Evolutionary conservation across 2,113 vertebrate genomes (phyloP).

Genomic region (Xenus cinereus): DNA sequence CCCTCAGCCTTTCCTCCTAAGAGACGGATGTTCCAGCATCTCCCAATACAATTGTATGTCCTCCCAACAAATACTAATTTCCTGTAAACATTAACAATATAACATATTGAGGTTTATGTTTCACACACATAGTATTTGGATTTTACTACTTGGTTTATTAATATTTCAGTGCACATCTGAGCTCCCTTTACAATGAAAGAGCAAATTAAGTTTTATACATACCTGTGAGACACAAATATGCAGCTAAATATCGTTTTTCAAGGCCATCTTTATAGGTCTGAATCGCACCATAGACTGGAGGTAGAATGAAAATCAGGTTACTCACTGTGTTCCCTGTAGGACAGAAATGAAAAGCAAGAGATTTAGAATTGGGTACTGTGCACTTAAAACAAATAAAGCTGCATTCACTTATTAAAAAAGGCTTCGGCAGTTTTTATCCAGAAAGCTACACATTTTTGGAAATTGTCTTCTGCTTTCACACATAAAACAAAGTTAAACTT

Average conservation of each 20-base stretch:
- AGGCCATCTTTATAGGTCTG: conserved; percentile 87
- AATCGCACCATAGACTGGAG: conserved; percentile 91
- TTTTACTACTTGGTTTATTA: background rate
- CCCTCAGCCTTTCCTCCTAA: no score
- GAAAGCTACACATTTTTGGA: background rate
- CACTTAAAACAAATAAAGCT: background rate
- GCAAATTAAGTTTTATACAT: conserved; percentile 42
- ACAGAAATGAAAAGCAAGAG: conserved; percentile 40
- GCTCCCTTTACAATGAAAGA: background rate
- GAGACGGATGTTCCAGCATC: no score
- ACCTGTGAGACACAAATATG: conserved; percentile 94
- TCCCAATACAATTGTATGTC: no score
- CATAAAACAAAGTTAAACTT: background rate
- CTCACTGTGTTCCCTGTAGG: conserved; percentile 96
- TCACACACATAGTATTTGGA: background rate
- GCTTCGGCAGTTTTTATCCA: background rate
- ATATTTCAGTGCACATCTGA: background rate
- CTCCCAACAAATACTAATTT: background rate
- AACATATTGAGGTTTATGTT: background rate
- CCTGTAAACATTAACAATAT: background rate
- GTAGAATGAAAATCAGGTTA: conserved; percentile 98
- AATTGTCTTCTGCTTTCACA: background rate
- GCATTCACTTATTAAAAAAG: background rate
- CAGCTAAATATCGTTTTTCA: conserved; percentile 89
- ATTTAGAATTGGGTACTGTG: background rate